Evolutionary conservation across 1,140 invertebrate genomes (phyloP), one percentile per base, ranked within the genome.

Genomic region (Lepidurus couesii): DNA sequence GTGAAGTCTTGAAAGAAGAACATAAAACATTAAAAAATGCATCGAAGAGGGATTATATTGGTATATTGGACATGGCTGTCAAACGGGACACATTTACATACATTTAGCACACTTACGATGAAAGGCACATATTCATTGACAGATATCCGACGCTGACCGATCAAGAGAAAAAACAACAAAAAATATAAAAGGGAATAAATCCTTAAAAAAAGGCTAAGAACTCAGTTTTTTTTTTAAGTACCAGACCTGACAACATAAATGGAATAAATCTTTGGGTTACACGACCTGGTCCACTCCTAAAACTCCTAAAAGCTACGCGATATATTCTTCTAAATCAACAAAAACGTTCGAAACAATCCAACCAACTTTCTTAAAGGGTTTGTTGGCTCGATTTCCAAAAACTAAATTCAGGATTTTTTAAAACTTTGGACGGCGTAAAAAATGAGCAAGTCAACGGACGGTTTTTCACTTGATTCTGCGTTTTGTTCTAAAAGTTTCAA

Each of bases 211-310:
- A 65, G 8, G 1, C 53, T 65, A 65, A n/a, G n/a, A n/a, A 65
- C 53, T 34, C 2, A 34, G 34, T 1, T 34, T 34, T 34, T n/a
- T 65, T 65, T 16, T 65, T 65, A 65, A 65, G 53, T 65, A 65
- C 53, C 53, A 65, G 53, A 21, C 53, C 16, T 65, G 53, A 65
- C 21, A 65, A 65, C 53, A 65, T 11, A 65, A n/a, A 65, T 65
- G 53, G 21, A 65, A n/a, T n/a, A 65, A 65, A 65, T 65, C 53
- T 65, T 65, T 65, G 53, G 53, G n/a, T 65, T 65, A 65, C 21
- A 65, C 1, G 53, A 65, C 53, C 53, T 65, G 53, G 53, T 65
- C 53, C 53, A 65, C 8, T 65, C 16, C 53, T 11, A 65, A 65
- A 65, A 65, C 8, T 65, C 16, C 53, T 11, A 65, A 65, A 65